A percentile compares a stretch with the other conserved stretches of the same genome.
Conservation (phyloP, 2,113 vertebrate species). For the Barnardius zonarius region DNA sequence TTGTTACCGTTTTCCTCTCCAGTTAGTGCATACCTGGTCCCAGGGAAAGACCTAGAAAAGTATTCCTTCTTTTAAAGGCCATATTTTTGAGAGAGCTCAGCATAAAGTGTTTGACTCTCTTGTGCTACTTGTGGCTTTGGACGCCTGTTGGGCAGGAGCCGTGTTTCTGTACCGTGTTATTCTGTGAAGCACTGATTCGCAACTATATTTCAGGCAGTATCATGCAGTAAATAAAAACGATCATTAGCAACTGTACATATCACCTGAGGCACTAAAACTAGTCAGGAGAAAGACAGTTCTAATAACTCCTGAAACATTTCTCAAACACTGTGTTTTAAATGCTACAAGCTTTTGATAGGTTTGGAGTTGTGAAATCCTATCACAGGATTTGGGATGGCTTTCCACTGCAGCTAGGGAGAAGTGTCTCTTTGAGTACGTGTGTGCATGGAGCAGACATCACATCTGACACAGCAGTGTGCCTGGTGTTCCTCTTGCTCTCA, state of each 20-base stretch:
- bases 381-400: background rate
- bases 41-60: background rate
- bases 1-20: background rate
- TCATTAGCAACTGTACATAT: background rate
- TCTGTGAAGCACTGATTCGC: constrained; percentile 13
- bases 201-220: background rate
- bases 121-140: background rate
- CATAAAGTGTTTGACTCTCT: background rate
- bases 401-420: background rate
- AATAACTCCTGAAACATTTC: background rate
- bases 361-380: background rate
- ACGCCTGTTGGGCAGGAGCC: background rate
- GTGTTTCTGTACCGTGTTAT: background rate
- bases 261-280: background rate
- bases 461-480: background rate
- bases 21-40: background rate
- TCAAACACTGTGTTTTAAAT: background rate
- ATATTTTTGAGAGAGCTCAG: background rate
- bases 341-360: background rate
- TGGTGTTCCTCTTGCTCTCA: background rate
- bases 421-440: background rate
- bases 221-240: background rate
- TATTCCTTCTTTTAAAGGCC: background rate
- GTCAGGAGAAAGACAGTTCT: background rate
- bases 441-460: fast-evolving